These are phyloP conservation scores for Bubo scandiacus DNA, from an alignment of 2,113 vertebrate species.

Conservation along the genomic window DNA sequence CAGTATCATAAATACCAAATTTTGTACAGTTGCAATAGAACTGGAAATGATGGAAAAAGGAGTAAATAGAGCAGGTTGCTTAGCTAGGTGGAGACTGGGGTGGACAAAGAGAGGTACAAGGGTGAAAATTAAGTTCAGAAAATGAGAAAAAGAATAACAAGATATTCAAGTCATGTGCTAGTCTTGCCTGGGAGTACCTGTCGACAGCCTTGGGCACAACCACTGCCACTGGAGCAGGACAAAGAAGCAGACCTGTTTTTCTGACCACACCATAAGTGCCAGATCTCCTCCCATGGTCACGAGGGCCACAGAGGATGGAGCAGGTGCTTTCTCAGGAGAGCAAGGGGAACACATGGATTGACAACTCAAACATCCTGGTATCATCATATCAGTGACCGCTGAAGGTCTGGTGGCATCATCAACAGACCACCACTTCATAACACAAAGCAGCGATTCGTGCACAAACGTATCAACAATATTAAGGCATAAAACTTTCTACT, in stretches of 20 bases:
- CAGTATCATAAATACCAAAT: not conserved
- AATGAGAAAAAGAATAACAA: not conserved
- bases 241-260: not conserved
- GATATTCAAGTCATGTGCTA: fast-evolving
- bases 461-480: not conserved
- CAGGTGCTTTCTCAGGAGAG: not conserved
- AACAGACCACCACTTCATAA: not conserved
- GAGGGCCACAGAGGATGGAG: not conserved
- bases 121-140: not conserved
- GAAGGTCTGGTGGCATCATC: not conserved
- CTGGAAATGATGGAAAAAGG: not conserved
- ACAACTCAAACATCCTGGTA: not conserved
- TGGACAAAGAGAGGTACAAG: not conserved
- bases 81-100: not conserved
- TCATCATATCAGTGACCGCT: not conserved
- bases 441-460: not conserved
- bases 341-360: not conserved
- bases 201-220: not conserved
- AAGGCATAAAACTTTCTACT: not conserved
- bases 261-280: not conserved
- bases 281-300: not conserved
- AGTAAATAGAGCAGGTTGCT: not conserved
- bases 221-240: not conserved
- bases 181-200: not conserved
- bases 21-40: not conserved